These are phyloP conservation scores for Orientallactaga sibirica DNA, from an alignment of 2,797 vertebrate genomes.

Conservation along the genomic window DNA sequence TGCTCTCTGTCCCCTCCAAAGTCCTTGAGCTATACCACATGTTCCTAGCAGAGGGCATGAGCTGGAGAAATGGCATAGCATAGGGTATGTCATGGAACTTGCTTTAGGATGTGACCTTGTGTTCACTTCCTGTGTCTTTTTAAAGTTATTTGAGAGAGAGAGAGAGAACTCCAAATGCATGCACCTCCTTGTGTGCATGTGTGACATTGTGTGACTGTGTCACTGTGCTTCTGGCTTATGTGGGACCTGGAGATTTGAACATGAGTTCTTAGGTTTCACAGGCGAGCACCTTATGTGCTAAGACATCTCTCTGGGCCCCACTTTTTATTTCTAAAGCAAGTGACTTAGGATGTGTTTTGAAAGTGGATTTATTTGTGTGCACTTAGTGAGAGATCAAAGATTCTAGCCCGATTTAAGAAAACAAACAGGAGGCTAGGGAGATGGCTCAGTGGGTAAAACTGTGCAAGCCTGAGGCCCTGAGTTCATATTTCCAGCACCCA, in stretches of 20 bases:
- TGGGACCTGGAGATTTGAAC: too few relatives aligned
- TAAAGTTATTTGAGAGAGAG: too few relatives aligned
- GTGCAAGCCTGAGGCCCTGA: too few relatives aligned
- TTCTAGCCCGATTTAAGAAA: slow-evolving; percentile 55
- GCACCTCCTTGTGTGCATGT: too few relatives aligned
- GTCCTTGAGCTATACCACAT: neutral
- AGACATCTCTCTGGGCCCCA: too few relatives aligned
- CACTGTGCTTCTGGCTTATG: too few relatives aligned
- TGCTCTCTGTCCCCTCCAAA: neutral
- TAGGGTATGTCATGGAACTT: neutral
- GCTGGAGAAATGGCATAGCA: neutral
- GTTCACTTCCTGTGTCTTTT: neutral
- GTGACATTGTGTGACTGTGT: too few relatives aligned
- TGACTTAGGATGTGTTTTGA: neutral
- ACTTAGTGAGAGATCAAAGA: neutral
- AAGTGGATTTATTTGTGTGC: neutral
- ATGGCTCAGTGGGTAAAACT: too few relatives aligned
- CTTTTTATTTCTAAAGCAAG: slow-evolving; percentile 13
- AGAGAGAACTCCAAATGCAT: too few relatives aligned
- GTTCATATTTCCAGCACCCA: too few relatives aligned
- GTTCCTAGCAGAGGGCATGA: neutral
- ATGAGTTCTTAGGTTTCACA: too few relatives aligned
- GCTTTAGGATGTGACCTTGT: neutral
- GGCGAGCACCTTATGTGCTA: too few relatives aligned
- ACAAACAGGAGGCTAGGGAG: neutral